Evolutionary conservation across 2,888 invertebrate species (phyloP).

Genomic region (Polyploca ridens): DNA sequence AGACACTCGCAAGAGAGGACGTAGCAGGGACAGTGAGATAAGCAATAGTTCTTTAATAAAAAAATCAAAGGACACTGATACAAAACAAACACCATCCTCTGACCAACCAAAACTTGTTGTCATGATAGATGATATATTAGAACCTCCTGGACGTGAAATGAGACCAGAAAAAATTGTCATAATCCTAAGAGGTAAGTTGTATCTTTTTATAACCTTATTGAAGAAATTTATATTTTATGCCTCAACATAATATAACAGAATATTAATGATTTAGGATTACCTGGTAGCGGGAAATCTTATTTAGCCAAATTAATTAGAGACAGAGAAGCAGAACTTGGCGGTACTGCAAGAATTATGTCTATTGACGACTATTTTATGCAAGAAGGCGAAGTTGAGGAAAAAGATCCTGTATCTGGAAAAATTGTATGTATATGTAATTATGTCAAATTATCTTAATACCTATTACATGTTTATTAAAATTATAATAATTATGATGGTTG

Average conservation of each 20-base stretch:
- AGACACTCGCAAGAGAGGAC: conserved; percentile 64
- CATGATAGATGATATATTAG: conserved; percentile 93
- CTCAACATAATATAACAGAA: background rate
- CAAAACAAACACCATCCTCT: conserved; percentile 31
- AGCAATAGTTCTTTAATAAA: conserved; percentile 45
- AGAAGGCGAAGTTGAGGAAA: conserved; percentile 90
- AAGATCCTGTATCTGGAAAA: conserved; percentile 89
- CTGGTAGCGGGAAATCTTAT: conserved; percentile 97
- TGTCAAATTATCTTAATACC: background rate
- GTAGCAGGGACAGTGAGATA: conserved; percentile 61
- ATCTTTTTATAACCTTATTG: too few species aligned
- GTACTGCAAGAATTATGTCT: conserved; percentile 95
- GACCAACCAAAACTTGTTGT: conserved; percentile 71
- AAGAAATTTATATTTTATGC: background rate
- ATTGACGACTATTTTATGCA: conserved; percentile 98
- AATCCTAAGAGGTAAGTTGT: conserved; percentile 88
- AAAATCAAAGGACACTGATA: conserved; percentile 51
- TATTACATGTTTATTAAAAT: too few species aligned
- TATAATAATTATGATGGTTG: conserved; percentile 14
- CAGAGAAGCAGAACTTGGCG: conserved; percentile 92
- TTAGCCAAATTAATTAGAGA: conserved; percentile 94
- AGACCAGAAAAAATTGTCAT: conserved; percentile 93
- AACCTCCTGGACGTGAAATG: conserved; percentile 90
- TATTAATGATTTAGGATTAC: conserved; percentile 84
- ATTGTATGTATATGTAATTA: conserved; percentile 76